Conservation (phyloP, 1,140 invertebrate genomes). For the Cyphomyrmex costatus region DNA sequence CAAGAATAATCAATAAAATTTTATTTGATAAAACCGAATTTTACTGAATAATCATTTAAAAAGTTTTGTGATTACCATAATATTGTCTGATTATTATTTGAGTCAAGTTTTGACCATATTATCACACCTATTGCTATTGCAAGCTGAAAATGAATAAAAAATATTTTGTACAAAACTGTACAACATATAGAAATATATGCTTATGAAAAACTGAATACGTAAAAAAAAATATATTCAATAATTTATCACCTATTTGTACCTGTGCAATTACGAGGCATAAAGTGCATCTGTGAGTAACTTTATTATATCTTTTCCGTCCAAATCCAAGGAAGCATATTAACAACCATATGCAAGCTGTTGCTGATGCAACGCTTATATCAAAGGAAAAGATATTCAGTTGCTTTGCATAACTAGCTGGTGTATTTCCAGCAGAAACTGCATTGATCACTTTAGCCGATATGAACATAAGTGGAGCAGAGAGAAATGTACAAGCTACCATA, state of each 20-base stretch:
- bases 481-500: slow-evolving; percentile 97
- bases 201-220: background rate
- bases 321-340: slow-evolving; percentile 91
- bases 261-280: slow-evolving; percentile 93
- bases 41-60: background rate
- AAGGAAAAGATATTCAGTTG: slow-evolving; percentile 93
- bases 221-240: background rate
- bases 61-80: slow-evolving; percentile 78
- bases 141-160: slow-evolving; percentile 72
- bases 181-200: background rate
- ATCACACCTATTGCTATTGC: slow-evolving; percentile 81
- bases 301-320: slow-evolving; percentile 91
- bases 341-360: slow-evolving; percentile 93
- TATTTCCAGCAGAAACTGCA: slow-evolving; percentile 88
- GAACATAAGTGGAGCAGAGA: slow-evolving; percentile 98
- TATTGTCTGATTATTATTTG: slow-evolving; percentile 69
- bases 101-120: slow-evolving; percentile 83
- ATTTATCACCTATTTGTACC: slow-evolving; percentile 85
- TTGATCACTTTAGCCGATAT: slow-evolving; percentile 97
- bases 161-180: slow-evolving; percentile 1
- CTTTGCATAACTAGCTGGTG: slow-evolving; percentile 90
- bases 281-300: slow-evolving; percentile 94
- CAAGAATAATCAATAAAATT: slow-evolving; percentile 17
- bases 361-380: slow-evolving; percentile 93
- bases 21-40: background rate